Evolutionary conservation across 2,888 invertebrate species (phyloP), one percentile per base, ranked within the genome.

Genomic region (Anticlea derivata): DNA sequence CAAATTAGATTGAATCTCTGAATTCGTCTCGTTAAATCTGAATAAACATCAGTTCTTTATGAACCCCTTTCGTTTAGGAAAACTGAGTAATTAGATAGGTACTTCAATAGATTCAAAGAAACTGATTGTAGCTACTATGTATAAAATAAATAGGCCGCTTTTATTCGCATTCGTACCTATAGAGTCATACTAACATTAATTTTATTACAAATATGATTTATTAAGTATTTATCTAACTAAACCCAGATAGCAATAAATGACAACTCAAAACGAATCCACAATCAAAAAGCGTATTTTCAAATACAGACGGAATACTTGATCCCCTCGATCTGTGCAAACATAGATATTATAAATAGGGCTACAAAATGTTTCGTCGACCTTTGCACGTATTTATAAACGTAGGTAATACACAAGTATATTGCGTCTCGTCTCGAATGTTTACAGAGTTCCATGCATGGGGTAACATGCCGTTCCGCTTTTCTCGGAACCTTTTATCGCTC

Each of bases 1-100:
- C 72, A 85, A 86, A 86, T 87, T 84, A 81, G 77, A 83, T 82
- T 82, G 80, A 82, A 83, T 74, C 75, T 81, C 75, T 77, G 66
- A 53, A 70, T 69, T 73, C 66, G 69, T 79, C 78, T 73, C 71
- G 73, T 77, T 78, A 72, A 69, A 70, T 62, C 61, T 64, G 61
- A 68, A 75, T 75, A 71, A 68, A 75, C 64, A 74, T 53, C 61
- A 63, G 57, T 60, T 68, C 53, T 68, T 66, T 59, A 61, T 52
- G 39, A 34, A 13, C 10, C 11, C 11, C 3, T 7, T 13, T 38
- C 24, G 17, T 39, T 33, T 27, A 22, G 29, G 10, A 34, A 23
- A 24, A 26, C 22, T 29, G n/a, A 30, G 49, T 51, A 52, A 23
- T 11, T 41, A 23, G 11, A 5, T 31, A 24, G 5, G 31, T 31